Conservation (phyloP, 64 coral and sea anemone genomes). For the Montipora efflorescens region DNA sequence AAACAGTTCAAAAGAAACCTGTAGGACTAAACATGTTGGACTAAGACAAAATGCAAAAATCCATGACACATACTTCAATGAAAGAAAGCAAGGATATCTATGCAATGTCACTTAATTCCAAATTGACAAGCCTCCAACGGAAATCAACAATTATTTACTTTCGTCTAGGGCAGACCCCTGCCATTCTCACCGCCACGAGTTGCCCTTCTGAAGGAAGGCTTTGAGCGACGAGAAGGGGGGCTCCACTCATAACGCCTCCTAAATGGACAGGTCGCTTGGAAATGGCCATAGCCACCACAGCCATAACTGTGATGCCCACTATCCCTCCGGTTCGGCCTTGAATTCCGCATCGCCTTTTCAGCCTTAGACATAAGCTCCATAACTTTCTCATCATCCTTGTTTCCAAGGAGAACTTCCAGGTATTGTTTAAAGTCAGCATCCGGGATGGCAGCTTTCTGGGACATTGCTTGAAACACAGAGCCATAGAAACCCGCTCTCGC, state of each 20-base stretch:
- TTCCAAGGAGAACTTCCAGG: too few relatives aligned
- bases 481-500: neutral
- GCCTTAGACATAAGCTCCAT: conserved; percentile 42
- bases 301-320: too few relatives aligned
- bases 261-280: conserved; percentile 20
- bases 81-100: neutral
- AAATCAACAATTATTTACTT: too few relatives aligned
- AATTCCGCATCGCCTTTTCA: conserved; percentile 39
- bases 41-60: neutral
- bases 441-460: conserved; percentile 3
- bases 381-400: neutral
- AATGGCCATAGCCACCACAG: neutral
- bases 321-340: neutral
- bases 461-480: conserved; percentile 51
- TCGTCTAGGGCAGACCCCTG: neutral
- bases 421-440: conserved; percentile 8
- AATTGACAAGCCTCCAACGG: neutral
- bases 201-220: neutral
- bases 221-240: conserved; percentile 13
- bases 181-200: neutral
- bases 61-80: too few relatives aligned
- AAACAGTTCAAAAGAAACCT: neutral
- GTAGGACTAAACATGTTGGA: conserved; percentile 12
- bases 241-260: conserved; percentile 35
- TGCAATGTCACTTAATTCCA: neutral